Conservation (phyloP, 2,113 vertebrate species). For the Desmodus rotundus region DNA sequence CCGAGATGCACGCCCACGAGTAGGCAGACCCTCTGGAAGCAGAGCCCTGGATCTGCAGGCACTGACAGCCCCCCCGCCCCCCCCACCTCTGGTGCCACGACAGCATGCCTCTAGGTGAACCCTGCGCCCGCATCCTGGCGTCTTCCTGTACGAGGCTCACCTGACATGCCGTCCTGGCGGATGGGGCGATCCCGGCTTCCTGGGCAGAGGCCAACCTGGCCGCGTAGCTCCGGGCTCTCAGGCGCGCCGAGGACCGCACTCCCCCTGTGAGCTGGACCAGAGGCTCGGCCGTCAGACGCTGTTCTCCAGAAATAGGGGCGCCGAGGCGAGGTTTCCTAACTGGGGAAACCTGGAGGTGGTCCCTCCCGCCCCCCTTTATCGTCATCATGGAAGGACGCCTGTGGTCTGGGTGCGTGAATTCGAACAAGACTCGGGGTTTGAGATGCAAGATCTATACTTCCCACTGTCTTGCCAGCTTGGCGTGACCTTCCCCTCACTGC, state of each 20-base stretch:
- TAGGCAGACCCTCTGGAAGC: accelerated
- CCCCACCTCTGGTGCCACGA: neutral
- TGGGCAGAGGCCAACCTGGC: conserved; percentile 23
- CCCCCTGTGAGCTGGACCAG: conserved; percentile 69
- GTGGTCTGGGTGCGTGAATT: accelerated
- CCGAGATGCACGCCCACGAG: accelerated
- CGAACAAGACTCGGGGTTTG: neutral
- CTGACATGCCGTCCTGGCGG: conserved; percentile 51
- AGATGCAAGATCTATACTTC: accelerated
- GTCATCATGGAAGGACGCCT: neutral
- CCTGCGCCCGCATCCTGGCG: accelerated
- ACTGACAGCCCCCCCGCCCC: neutral
- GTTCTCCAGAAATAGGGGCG: accelerated
- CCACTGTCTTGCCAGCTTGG: accelerated
- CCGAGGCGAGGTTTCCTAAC: accelerated
- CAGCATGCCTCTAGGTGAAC: accelerated
- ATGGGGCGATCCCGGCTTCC: neutral
- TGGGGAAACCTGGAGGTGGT: accelerated
- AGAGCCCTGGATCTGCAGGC: no score
- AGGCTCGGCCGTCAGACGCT: neutral
- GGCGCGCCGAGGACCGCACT: conserved; percentile 73
- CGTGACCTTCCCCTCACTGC: accelerated
- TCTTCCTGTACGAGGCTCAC: conserved; percentile 11
- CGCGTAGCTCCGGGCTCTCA: conserved; percentile 73
- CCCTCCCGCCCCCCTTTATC: accelerated